Conservation (phyloP, 2,888 invertebrate species). For the Epinotia brunnichana region DNA sequence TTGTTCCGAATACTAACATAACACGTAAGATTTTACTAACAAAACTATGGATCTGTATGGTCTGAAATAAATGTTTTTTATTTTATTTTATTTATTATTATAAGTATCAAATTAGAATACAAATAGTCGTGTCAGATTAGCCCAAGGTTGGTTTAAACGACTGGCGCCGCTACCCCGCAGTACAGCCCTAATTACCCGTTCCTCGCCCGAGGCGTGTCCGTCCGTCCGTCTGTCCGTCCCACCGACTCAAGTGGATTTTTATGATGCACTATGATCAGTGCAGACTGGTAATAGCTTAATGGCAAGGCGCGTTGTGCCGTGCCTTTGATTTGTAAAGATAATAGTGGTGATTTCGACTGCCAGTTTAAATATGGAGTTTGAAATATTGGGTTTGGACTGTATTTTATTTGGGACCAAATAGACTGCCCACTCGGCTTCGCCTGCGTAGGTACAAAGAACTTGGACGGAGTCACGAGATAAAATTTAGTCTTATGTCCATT, state of each 20-base stretch:
- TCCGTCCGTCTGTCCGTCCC: conserved; percentile 48
- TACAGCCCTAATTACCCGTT: conserved; percentile 48
- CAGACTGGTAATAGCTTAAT: conserved; percentile 34
- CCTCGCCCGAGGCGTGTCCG: conserved; percentile 45
- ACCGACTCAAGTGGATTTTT: conserved; percentile 46
- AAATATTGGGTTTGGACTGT: conserved; percentile 8
- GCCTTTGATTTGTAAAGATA: conserved; percentile 24
- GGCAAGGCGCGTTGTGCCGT: conserved; percentile 11
- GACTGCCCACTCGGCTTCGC: too few species aligned
- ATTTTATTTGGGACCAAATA: too few species aligned
- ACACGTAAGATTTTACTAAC: too few species aligned
- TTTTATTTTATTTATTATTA: too few species aligned
- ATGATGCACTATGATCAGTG: conserved; percentile 39
- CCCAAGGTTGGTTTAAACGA: neutral
- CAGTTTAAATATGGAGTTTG: conserved; percentile 19
- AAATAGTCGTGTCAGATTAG: neutral
- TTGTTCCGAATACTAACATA: too few species aligned
- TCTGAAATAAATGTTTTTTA: too few species aligned
- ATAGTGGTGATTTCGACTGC: conserved; percentile 1
- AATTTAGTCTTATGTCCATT: too few species aligned
- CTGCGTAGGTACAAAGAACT: too few species aligned
- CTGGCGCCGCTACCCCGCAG: conserved; percentile 34
- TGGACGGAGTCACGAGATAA: too few species aligned
- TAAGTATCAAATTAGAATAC: too few species aligned
- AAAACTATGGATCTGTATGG: too few species aligned